A percentile compares a stretch with the other conserved stretches of the same genome.
These are phyloP conservation scores for Lycophotia porphyrea DNA, from an alignment of 2,888 invertebrate species.

Conservation along the genomic window DNA sequence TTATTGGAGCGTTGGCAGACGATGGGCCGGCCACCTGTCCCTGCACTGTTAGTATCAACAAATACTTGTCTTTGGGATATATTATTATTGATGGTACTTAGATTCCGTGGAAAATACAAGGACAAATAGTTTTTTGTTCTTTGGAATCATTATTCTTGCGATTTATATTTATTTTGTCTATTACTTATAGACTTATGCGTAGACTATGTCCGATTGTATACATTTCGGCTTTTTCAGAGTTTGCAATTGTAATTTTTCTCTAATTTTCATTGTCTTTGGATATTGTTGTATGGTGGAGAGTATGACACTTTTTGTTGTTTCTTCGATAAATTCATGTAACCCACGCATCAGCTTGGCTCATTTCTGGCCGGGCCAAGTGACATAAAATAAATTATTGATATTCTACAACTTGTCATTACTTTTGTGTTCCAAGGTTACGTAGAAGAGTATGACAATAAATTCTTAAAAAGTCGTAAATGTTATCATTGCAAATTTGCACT, in stretches of 20 bases:
- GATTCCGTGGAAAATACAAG: neutral
- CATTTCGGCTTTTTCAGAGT: neutral
- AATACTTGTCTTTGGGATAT: slow-evolving; percentile 26
- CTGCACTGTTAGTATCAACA: slow-evolving; percentile 23
- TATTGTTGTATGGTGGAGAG: neutral
- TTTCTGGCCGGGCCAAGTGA: neutral
- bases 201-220: neutral
- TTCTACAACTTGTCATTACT: slow-evolving; percentile 1
- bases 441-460: slow-evolving; percentile 26
- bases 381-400: neutral
- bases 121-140: neutral
- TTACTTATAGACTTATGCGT: neutral
- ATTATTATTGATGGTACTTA: slow-evolving; percentile 20
- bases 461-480: slow-evolving; percentile 39
- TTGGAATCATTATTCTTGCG: neutral
- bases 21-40: slow-evolving; percentile 39
- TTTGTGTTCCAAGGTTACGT: slow-evolving; percentile 20
- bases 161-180: neutral
- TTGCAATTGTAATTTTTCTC: neutral
- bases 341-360: neutral
- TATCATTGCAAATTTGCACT: slow-evolving; percentile 10
- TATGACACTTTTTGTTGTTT: neutral
- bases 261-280: neutral
- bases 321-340: neutral
- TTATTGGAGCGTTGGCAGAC: slow-evolving; percentile 50